These are phyloP conservation scores for Heliconius eleuchia DNA, from an alignment of 1,140 invertebrate species.

Conservation along the genomic window DNA sequence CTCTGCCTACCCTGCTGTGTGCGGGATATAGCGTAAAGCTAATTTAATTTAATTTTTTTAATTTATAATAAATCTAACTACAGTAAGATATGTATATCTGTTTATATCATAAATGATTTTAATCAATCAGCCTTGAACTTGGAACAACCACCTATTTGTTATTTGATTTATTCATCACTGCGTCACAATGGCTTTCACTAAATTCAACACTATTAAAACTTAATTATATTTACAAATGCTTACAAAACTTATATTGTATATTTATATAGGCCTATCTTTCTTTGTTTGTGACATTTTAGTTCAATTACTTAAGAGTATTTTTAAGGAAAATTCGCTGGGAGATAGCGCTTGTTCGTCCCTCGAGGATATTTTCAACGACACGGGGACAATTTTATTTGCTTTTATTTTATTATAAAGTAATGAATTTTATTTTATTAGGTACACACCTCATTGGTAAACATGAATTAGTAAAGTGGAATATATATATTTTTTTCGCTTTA, in stretches of 20 bases:
- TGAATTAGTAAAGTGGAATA: neutral
- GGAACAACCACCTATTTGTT: no score
- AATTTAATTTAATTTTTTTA: no score
- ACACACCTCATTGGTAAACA: neutral
- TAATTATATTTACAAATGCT: neutral
- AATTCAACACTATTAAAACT: neutral
- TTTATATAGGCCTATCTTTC: neutral
- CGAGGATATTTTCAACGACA: neutral
- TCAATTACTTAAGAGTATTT: constrained; percentile 4
- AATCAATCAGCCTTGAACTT: no score
- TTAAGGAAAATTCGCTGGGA: neutral
- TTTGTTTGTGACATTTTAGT: neutral
- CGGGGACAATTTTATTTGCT: neutral
- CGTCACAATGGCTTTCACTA: no score
- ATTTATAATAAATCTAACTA: no score
- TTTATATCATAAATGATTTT: no score
- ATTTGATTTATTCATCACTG: no score
- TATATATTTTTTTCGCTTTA: neutral
- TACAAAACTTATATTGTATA: neutral
- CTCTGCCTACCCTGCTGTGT: no score
- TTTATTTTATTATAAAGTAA: neutral
- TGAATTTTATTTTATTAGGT: neutral
- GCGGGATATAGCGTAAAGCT: no score
- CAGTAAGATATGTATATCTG: no score
- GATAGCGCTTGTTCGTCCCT: neutral